These are phyloP conservation scores for Megaceryle alcyon DNA, from an alignment of 2,797 vertebrate species.

Conservation along the genomic window DNA sequence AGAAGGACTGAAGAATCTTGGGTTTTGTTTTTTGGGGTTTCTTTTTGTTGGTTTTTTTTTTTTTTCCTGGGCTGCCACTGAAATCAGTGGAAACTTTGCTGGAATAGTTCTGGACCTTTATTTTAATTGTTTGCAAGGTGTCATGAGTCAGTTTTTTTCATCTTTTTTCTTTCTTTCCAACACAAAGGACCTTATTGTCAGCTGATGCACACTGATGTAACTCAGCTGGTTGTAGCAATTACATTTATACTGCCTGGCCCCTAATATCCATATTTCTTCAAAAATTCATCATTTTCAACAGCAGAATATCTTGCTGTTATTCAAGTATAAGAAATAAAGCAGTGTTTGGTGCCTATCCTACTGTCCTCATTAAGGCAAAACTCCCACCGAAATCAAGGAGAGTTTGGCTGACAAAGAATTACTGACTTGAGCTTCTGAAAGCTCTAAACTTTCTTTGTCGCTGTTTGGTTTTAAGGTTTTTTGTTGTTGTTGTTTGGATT, in stretches of 20 bases:
- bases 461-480: background rate
- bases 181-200: constrained; percentile 25
- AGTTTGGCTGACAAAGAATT: background rate
- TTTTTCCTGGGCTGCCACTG: background rate
- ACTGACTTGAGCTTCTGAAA: background rate
- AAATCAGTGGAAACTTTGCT: background rate
- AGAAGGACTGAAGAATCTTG: background rate
- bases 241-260: background rate
- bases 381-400: constrained; percentile 25
- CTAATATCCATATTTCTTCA: constrained; percentile 19
- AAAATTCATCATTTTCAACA: background rate
- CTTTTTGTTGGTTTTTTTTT: background rate
- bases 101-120: constrained; percentile 16
- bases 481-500: too few species aligned
- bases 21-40: too few species aligned
- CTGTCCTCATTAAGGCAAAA: constrained; percentile 50
- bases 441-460: background rate
- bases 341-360: background rate
- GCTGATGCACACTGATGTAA: background rate
- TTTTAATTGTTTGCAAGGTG: constrained; percentile 26
- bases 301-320: background rate
- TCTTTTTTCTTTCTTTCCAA: constrained; percentile 18
- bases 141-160: background rate
- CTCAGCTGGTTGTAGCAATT: constrained; percentile 13
- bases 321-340: background rate